Conservation (phyloP, 2,797 vertebrate genomes). For the Brachymystax lenok region DNA sequence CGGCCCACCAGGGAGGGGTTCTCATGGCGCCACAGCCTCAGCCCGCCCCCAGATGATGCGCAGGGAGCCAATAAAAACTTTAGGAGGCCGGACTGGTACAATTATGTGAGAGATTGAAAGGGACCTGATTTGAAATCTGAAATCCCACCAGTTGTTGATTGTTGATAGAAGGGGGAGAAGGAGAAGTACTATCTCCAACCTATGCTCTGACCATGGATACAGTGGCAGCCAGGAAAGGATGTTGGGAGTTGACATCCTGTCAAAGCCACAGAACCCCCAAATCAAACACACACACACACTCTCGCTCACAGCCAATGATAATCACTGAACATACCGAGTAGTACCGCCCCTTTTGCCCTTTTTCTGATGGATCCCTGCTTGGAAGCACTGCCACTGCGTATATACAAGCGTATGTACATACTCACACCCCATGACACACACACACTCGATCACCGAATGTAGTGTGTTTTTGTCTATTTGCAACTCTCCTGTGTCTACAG, state of each 20-base stretch:
- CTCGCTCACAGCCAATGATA: constrained; percentile 56
- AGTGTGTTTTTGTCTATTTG: constrained; percentile 34
- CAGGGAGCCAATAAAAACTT: constrained; percentile 59
- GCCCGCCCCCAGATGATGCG: constrained; percentile 90
- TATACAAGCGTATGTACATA: constrained; percentile 49
- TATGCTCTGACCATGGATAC: constrained; percentile 24
- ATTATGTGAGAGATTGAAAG: constrained; percentile 31
- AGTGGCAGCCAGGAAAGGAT: constrained; percentile 1
- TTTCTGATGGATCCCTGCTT: constrained; percentile 38
- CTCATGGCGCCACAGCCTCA: constrained; percentile 84
- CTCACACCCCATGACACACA: background rate
- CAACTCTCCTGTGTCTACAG: constrained; percentile 22
- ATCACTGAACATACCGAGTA: constrained; percentile 60
- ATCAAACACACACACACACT: background rate
- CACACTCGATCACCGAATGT: constrained; percentile 5
- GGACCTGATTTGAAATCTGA: constrained; percentile 11
- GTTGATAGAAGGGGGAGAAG: background rate
- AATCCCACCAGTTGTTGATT: constrained; percentile 28
- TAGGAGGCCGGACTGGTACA: constrained; percentile 56
- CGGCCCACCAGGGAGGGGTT: constrained; percentile 80
- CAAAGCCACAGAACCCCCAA: constrained; percentile 26
- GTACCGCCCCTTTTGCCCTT: constrained; percentile 46
- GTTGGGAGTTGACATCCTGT: background rate
- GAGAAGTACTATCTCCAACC: constrained; percentile 6
- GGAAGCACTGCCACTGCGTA: constrained; percentile 42